Evolutionary conservation across 2,113 vertebrate genomes (phyloP).

Genomic region (Casuarius casuarius): DNA sequence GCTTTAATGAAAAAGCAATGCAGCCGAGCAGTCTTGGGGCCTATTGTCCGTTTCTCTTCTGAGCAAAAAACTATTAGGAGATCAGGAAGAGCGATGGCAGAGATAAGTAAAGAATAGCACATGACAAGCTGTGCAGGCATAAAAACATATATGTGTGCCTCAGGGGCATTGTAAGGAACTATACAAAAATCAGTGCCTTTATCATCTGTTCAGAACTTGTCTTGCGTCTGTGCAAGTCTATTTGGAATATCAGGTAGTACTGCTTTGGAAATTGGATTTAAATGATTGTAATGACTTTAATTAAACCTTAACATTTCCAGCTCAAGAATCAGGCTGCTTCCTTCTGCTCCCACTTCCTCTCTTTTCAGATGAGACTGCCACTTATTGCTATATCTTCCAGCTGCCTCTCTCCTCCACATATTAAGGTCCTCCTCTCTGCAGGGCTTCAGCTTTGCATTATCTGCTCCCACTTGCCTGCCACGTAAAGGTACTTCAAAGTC

Average conservation of each 20-base stretch:
- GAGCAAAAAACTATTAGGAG: slow-evolving; percentile 27
- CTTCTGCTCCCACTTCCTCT: neutral
- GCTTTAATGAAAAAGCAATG: slow-evolving; percentile 43
- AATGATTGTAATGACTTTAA: neutral
- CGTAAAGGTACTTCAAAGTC: neutral
- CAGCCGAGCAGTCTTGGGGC: neutral
- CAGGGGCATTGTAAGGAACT: neutral
- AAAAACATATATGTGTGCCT: neutral
- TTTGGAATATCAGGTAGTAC: neutral
- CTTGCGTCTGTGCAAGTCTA: slow-evolving; percentile 3
- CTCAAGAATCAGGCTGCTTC: neutral
- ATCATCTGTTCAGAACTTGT: neutral
- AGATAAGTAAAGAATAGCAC: slow-evolving; percentile 51
- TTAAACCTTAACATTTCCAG: neutral
- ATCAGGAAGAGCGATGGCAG: slow-evolving; percentile 36
- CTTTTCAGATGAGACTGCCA: neutral
- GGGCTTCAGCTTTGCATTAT: neutral
- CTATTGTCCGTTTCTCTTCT: slow-evolving; percentile 52
- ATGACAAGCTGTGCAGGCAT: slow-evolving; percentile 48
- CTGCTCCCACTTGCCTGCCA: neutral
- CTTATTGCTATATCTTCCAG: neutral
- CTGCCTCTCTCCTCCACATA: neutral
- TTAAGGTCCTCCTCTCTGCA: neutral
- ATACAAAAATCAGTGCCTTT: neutral
- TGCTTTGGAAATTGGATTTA: slow-evolving; percentile 20